These are phyloP conservation scores for Montipora capitata DNA, from an alignment of 92 coral and sea anemone genomes.

Conservation along the genomic window DNA sequence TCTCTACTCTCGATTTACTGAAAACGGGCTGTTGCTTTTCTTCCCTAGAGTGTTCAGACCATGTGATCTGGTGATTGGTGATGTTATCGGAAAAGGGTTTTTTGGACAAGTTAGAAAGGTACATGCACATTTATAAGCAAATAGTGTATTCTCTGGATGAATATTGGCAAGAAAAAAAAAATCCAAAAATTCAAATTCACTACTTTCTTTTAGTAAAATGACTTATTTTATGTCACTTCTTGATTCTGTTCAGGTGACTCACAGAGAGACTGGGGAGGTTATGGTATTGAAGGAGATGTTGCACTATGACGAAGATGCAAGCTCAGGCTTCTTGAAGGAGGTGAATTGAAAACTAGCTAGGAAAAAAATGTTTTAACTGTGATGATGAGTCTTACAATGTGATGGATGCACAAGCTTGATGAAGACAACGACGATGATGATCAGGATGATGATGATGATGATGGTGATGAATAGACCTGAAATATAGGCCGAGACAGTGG, in stretches of 20 bases:
- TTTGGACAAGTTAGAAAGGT: conserved; percentile 99
- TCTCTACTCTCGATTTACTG: not conserved
- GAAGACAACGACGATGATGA: no score
- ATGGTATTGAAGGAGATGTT: conserved; percentile 97
- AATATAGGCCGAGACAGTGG: no score
- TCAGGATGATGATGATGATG: no score
- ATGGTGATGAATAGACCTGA: no score
- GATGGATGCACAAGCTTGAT: no score
- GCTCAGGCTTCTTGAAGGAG: conserved; percentile 91
- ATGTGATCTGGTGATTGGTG: conserved; percentile 91
- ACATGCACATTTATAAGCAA: not conserved
- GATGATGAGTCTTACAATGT: no score
- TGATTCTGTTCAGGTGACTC: conserved; percentile 79
- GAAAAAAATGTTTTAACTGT: no score
- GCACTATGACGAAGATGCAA: conserved; percentile 83
- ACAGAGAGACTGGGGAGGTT: conserved; percentile 92
- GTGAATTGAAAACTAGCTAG: conserved; percentile 29
- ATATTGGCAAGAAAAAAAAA: no score
- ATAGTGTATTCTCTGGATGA: no score
- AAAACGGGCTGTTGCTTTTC: not conserved
- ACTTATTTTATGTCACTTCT: not conserved
- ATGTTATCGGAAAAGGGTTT: conserved; percentile 96
- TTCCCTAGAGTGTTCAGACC: conserved; percentile 92
- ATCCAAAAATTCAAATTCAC: no score
- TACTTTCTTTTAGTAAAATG: no score